Percentiles rank a stretch among this genome's conserved stretches.
These are phyloP conservation scores for Petrocephalus sullivani DNA, from an alignment of 2,797 vertebrate genomes.

Conservation along the genomic window DNA sequence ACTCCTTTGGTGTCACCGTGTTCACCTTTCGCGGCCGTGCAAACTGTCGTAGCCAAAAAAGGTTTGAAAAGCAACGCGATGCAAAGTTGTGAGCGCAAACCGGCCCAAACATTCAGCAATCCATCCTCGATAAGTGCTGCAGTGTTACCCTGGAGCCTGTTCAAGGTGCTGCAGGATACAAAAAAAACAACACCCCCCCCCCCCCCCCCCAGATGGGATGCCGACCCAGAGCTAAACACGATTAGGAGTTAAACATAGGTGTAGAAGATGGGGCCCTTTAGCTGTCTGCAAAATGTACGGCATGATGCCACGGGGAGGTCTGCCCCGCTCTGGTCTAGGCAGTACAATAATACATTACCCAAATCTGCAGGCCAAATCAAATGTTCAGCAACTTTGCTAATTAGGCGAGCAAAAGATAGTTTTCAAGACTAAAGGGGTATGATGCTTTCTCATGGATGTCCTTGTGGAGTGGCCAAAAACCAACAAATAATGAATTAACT, in stretches of 20 bases:
- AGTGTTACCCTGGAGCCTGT: background rate
- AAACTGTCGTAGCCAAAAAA: background rate
- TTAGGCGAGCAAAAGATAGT: background rate
- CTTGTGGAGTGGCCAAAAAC: background rate
- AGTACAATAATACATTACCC: background rate
- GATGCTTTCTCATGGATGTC: background rate
- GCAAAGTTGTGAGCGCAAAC: background rate
- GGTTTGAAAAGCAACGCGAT: background rate
- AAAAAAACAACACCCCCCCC: background rate
- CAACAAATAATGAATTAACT: background rate
- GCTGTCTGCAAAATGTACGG: background rate
- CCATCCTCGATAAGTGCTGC: background rate
- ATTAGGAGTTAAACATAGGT: background rate
- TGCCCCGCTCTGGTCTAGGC: background rate
- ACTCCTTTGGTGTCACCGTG: background rate
- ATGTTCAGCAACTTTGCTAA: background rate
- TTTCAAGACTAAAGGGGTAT: background rate
- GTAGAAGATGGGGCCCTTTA: background rate
- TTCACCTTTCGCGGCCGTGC: background rate
- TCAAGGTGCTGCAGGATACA: background rate
- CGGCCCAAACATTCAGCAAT: background rate
- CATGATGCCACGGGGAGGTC: background rate
- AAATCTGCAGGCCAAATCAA: background rate
- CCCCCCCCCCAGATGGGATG: background rate
- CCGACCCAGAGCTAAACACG: background rate